Percentiles rank a stretch among this genome's conserved stretches.
Conservation (phyloP, 1,140 invertebrate species). For the Cyclargus thomasi region DNA sequence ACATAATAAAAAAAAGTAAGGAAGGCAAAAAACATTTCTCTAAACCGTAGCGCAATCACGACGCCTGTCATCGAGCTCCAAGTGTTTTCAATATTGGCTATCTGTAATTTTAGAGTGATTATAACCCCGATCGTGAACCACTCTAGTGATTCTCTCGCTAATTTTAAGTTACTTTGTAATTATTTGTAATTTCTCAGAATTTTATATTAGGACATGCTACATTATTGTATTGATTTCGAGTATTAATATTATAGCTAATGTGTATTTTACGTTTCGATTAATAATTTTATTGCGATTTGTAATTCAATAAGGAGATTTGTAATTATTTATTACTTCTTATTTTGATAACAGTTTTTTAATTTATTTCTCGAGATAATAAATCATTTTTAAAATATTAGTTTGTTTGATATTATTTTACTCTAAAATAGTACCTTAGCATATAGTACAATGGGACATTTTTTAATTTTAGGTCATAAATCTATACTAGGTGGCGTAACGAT, state of each 20-base stretch:
- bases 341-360: slow-evolving; percentile 60
- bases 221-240: slow-evolving; percentile 43
- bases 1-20: too few relatives aligned
- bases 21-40: too few relatives aligned
- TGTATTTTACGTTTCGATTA: slow-evolving; percentile 48
- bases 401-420: slow-evolving; percentile 34
- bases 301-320: slow-evolving; percentile 48
- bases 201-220: slow-evolving; percentile 44
- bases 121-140: not conserved
- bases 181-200: slow-evolving; percentile 39
- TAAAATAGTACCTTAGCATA: too few relatives aligned
- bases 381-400: slow-evolving; percentile 49
- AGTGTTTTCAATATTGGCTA: slow-evolving; percentile 30
- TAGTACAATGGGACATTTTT: too few relatives aligned
- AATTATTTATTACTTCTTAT: slow-evolving; percentile 63
- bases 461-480: too few relatives aligned
- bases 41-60: not conserved
- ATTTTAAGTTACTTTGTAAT: slow-evolving; percentile 39
- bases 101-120: slow-evolving; percentile 33
- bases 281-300: slow-evolving; percentile 45
- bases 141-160: slow-evolving; percentile 44
- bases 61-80: not conserved
- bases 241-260: slow-evolving; percentile 42
- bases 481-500: too few relatives aligned
- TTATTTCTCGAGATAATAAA: slow-evolving; percentile 72